Conservation (phyloP, 2,797 vertebrate species). For the Sparidentex hasta region DNA sequence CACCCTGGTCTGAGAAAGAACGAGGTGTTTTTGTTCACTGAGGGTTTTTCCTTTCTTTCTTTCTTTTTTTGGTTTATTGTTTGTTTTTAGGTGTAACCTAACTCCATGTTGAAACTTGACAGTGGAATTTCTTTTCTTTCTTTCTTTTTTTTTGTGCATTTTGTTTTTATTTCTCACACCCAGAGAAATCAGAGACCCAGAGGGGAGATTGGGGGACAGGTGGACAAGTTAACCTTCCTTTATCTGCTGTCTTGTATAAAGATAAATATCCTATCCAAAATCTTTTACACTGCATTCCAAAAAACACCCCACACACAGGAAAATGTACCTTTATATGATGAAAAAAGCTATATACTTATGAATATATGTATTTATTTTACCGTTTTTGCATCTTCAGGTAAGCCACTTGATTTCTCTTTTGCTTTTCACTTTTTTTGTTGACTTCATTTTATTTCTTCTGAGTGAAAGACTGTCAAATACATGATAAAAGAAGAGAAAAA, state of each 20-base stretch:
- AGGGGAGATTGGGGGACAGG: constrained; percentile 79
- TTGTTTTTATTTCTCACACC: constrained; percentile 50
- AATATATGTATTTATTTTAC: constrained; percentile 81
- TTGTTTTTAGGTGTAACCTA: constrained; percentile 53
- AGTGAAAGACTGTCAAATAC: constrained; percentile 75
- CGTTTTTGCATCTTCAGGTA: constrained; percentile 75
- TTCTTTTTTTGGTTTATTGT: constrained; percentile 27
- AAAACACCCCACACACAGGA: constrained; percentile 53
- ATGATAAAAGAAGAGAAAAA: constrained; percentile 50
- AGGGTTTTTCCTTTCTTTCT: constrained; percentile 1
- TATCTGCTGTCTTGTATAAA: constrained; percentile 72
- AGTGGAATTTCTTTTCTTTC: constrained; percentile 24
- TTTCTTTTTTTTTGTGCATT: constrained; percentile 3
- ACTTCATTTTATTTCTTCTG: constrained; percentile 40
- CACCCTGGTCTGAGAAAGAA: constrained; percentile 62
- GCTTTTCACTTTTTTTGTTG: constrained; percentile 47
- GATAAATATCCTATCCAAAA: constrained; percentile 51
- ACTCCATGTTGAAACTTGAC: constrained; percentile 73
- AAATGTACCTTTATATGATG: constrained; percentile 76
- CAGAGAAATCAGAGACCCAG: constrained; percentile 67
- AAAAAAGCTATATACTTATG: constrained; percentile 67
- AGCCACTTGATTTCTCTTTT: constrained; percentile 55
- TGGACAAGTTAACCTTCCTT: constrained; percentile 83
- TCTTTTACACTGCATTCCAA: constrained; percentile 76
- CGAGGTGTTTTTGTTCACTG: constrained; percentile 35